These are phyloP conservation scores for Diadegma fenestrale DNA, from an alignment of 2,888 invertebrate genomes.

Conservation along the genomic window DNA sequence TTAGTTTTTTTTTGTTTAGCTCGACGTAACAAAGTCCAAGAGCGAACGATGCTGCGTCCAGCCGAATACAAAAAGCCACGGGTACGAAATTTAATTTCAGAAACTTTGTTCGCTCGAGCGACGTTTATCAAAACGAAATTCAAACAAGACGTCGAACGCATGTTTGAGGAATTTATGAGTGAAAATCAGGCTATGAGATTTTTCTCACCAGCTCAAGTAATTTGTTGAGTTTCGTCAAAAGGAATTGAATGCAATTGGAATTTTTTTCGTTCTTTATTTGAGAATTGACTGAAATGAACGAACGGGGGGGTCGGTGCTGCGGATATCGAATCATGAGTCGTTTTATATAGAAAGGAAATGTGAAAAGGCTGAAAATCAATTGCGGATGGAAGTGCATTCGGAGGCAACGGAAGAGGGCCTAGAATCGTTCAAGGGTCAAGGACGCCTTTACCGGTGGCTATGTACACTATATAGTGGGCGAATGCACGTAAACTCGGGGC, in stretches of 20 bases:
- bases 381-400: slow-evolving; percentile 46
- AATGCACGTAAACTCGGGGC: not conserved
- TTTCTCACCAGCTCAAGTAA: too few species aligned
- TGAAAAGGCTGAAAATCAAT: slow-evolving; percentile 39
- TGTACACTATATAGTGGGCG: not conserved
- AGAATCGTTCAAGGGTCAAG: slow-evolving; percentile 72
- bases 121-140: too few species aligned
- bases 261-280: not conserved
- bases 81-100: not conserved
- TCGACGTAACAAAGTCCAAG: not conserved
- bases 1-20: not conserved
- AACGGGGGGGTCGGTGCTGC: not conserved
- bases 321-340: not conserved
- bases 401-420: slow-evolving; percentile 39
- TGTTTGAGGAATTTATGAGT: not conserved
- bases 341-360: slow-evolving; percentile 34
- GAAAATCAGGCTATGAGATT: not conserved
- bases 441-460: slow-evolving; percentile 45
- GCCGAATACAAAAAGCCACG: too few species aligned
- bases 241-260: not conserved
- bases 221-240: not conserved
- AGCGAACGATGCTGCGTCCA: not conserved
- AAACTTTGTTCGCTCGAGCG: not conserved
- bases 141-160: not conserved
- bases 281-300: not conserved